Evolutionary conservation across 2,888 invertebrate species (phyloP).

Genomic region (Maniola hyperantus): DNA sequence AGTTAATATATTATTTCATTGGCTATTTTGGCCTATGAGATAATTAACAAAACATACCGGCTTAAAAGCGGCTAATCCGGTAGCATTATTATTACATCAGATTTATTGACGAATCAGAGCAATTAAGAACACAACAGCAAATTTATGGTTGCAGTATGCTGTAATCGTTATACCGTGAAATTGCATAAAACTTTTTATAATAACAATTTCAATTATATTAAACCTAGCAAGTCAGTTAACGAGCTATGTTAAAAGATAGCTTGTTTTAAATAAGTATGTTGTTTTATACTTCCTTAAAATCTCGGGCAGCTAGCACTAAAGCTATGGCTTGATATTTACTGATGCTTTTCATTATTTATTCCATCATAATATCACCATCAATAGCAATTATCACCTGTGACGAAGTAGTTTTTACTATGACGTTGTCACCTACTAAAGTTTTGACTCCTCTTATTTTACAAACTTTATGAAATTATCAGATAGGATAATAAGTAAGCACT

Average conservation of each 20-base stretch:
- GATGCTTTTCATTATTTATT: neutral
- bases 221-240: too few relatives aligned
- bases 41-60: slow-evolving; percentile 13
- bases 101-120: slow-evolving; percentile 18
- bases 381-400: neutral
- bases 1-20: too few relatives aligned
- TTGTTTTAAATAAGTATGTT: too few relatives aligned
- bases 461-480: neutral
- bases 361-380: too few relatives aligned
- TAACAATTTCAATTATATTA: neutral
- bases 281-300: too few relatives aligned
- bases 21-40: neutral
- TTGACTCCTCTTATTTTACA: neutral
- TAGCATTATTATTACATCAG: slow-evolving; percentile 17
- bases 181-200: slow-evolving; percentile 19
- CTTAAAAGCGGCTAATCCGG: neutral
- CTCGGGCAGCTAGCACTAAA: too few relatives aligned
- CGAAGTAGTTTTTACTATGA: too few relatives aligned
- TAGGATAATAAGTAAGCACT: slow-evolving; percentile 11
- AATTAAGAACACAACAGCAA: slow-evolving; percentile 18
- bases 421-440: neutral
- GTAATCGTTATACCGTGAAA: slow-evolving; percentile 16
- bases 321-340: too few relatives aligned
- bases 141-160: slow-evolving; percentile 19
- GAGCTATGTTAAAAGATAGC: too few relatives aligned